A percentile compares a stretch with the other conserved stretches of the same genome.
These are phyloP conservation scores for Vanacampus margaritifer DNA, from an alignment of 2,113 vertebrate species.

Conservation along the genomic window DNA sequence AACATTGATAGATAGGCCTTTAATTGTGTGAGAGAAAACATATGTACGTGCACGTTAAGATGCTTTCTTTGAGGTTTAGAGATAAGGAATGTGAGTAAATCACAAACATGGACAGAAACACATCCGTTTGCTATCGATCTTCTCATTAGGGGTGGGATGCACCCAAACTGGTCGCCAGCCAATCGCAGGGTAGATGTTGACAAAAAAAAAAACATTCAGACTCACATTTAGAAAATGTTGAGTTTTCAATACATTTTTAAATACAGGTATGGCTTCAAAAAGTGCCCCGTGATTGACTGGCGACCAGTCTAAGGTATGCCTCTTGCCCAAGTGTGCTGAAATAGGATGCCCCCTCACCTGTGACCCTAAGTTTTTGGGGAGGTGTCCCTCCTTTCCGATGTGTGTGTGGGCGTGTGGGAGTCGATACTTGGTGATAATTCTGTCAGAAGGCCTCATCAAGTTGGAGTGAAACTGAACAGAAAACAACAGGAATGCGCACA, in stretches of 20 bases:
- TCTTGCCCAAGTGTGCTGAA: too few relatives aligned
- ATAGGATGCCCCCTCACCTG: too few relatives aligned
- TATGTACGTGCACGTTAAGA: background rate
- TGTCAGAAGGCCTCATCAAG: conserved; percentile 45
- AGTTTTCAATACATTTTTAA: too few relatives aligned
- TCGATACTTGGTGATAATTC: conserved; percentile 42
- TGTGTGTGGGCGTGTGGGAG: conserved; percentile 25
- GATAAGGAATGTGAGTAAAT: background rate
- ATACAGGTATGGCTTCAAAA: too few relatives aligned
- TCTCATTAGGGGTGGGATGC: too few relatives aligned
- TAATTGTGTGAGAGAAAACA: background rate
- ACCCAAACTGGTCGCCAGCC: too few relatives aligned
- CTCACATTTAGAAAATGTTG: too few relatives aligned
- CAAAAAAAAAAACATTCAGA: too few relatives aligned
- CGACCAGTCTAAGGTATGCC: background rate
- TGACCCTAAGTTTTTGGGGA: too few relatives aligned
- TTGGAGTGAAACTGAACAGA: conserved; percentile 56
- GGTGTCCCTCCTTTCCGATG: too few relatives aligned
- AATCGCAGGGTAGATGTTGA: too few relatives aligned
- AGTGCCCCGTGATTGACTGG: too few relatives aligned
- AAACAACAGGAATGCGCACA: conserved; percentile 55
- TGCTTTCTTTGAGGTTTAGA: background rate
- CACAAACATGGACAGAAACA: background rate
- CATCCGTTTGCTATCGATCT: background rate
- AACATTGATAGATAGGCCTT: background rate